Evolutionary conservation across 2,113 vertebrate species (phyloP), one percentile per base, ranked within the genome.

Genomic region (Neolamprologus devosi): DNA sequence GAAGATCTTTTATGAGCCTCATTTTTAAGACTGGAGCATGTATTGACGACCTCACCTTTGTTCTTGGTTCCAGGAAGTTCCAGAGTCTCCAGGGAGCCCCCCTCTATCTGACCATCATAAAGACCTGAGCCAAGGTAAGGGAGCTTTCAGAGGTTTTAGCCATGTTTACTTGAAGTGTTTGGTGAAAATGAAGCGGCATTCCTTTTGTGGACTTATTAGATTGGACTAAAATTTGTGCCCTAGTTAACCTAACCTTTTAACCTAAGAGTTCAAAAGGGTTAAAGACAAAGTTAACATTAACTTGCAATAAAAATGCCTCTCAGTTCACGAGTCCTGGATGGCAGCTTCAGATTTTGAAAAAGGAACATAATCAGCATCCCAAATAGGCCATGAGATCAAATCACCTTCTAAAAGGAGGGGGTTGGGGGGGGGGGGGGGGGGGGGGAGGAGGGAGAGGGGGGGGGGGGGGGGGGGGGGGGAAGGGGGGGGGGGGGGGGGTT

Each of bases 401-500:
- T 85, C 82, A 51, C 87, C 79, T 79, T 37, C 73, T 80, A 11
- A 9, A 87, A 17, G 58, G 82, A 75, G 68, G 79, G 75, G 17
- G 17, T 17, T 8, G 78, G 19, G 51, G 81, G 11, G 75, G n/a
- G n/a, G n/a, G n/a, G n/a, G n/a, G n/a, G n/a, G n/a, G n/a, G n/a
- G n/a, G n/a, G n/a, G n/a, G n/a, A n/a, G n/a, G n/a, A n/a, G n/a
- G n/a, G n/a, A n/a, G n/a, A n/a, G n/a, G n/a, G n/a, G n/a, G n/a
- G n/a, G n/a, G n/a, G n/a, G n/a, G n/a, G n/a, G n/a, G n/a, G n/a
- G n/a, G n/a, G n/a, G n/a, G n/a, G n/a, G n/a, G n/a, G n/a, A n/a
- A n/a, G n/a, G 95, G 95, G 3, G 95, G 95, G 3, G 95, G 94
- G 10, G 95, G 95, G 2, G 95, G 95, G 8, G 95, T 96, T 87